These are phyloP conservation scores for Megaceryle torquata DNA, from an alignment of 2,113 vertebrate genomes.

Conservation along the genomic window DNA sequence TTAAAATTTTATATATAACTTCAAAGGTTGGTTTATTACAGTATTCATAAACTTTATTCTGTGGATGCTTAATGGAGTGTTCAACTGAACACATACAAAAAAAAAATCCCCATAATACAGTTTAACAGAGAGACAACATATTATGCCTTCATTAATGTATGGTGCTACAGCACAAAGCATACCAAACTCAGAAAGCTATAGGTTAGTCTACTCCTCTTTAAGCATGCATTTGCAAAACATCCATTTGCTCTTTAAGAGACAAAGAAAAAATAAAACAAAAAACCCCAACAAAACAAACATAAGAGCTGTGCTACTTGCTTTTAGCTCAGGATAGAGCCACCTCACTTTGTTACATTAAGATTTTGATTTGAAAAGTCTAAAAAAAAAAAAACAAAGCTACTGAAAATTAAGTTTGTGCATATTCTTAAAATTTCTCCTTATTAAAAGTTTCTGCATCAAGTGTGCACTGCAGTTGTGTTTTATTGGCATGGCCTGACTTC, in stretches of 20 bases:
- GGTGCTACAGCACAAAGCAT: neutral
- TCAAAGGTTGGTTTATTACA: neutral
- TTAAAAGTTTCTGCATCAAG: neutral
- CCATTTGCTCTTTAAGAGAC: neutral
- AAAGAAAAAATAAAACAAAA: neutral
- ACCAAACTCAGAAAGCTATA: neutral
- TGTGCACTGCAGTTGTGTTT: neutral
- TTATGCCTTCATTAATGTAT: neutral
- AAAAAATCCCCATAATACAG: neutral
- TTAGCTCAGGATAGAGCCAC: neutral
- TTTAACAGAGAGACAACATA: neutral
- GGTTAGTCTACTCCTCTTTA: neutral
- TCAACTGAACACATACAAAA: neutral
- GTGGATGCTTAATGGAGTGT: neutral
- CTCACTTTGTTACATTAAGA: neutral
- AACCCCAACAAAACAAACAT: neutral
- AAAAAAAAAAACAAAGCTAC: neutral
- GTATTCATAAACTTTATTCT: neutral
- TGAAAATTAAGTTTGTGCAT: conserved; percentile 4
- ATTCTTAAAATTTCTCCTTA: conserved; percentile 21
- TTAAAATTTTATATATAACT: neutral
- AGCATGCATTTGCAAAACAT: neutral
- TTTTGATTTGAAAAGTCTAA: neutral
- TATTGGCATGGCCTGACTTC: neutral
- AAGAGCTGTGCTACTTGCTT: neutral